Evolutionary conservation across 2,888 invertebrate genomes (phyloP).

Genomic region (Podabrus alpinus): DNA sequence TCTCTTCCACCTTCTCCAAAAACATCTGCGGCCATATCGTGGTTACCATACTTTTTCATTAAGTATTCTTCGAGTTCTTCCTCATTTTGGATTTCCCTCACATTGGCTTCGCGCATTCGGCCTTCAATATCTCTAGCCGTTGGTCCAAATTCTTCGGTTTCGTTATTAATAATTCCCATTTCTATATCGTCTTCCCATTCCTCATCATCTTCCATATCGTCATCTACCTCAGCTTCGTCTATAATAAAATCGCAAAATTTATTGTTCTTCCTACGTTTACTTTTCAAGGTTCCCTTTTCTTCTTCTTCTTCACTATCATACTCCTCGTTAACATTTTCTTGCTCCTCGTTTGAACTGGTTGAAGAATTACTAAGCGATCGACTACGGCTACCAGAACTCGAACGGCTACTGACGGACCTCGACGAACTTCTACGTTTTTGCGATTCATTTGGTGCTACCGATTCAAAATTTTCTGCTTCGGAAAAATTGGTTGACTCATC

Average conservation of each 20-base stretch:
- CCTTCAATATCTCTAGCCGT: constrained; percentile 93
- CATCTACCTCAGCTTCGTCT: too few species aligned
- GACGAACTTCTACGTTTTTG: constrained; percentile 58
- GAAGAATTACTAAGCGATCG: constrained; percentile 39
- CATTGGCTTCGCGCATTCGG: constrained; percentile 76
- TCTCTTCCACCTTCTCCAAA: too few species aligned
- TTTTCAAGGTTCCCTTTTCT: constrained; percentile 76
- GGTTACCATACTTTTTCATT: constrained; percentile 87
- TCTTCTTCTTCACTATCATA: too few species aligned
- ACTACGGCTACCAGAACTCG: constrained; percentile 48
- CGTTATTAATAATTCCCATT: too few species aligned
- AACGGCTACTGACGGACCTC: constrained; percentile 59
- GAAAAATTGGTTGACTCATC: constrained; percentile 74
- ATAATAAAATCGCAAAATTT: constrained; percentile 91
- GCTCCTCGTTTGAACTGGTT: too few species aligned
- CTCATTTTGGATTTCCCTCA: constrained; percentile 93
- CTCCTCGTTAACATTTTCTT: too few species aligned
- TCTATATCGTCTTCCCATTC: too few species aligned
- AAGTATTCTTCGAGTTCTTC: constrained; percentile 97
- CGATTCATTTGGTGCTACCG: constrained; percentile 60
- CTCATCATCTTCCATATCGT: too few species aligned
- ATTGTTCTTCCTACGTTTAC: constrained; percentile 80
- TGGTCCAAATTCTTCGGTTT: too few species aligned
- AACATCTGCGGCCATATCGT: constrained; percentile 84
- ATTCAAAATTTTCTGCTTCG: constrained; percentile 63